Evolutionary conservation across 1,140 invertebrate genomes (phyloP), one percentile per base, ranked within the genome.

Genomic region (Neodiprion fabricii): DNA sequence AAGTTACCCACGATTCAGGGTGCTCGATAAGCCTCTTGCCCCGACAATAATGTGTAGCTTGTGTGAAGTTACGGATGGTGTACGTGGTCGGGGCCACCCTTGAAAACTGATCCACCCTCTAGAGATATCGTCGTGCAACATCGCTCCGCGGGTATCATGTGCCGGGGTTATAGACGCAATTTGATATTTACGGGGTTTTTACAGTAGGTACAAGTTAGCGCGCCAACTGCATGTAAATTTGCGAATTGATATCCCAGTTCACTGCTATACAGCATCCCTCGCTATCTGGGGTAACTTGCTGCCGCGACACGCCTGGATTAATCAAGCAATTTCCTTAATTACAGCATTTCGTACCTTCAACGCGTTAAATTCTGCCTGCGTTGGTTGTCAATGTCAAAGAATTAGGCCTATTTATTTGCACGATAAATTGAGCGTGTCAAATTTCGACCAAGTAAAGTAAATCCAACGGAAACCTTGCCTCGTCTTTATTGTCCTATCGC

Each of bases 291-390:
- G 53, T 61, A 8, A 12, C 53, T 61, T 61, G 11, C n/a, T 17
- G 9, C 53, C 5, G 9, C 53, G n/a, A 14, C 53, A 61, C 53
- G 53, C 11, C 53, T 17, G 53, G 53, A 61, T 61, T 61, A 61
- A 61, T 61, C 53, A 61, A 61, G 53, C 53, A 61, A 61, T 61
- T 61, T 61, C 53, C 53, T 17, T 61, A 61, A 61, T 61, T 61
- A 61, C 53, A 14, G 53, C n/a, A 9, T 40, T 40, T 40, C 53
- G 53, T 61, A 61, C n/a, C 11, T 40, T 40, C 28, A 40, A 40
- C 28, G 28, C 28, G 28, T 40, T 40, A 40, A 40, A 40, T 40
- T 40, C 2, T 4, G 28, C 28, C 2, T 40, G 28, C 28, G 28
- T 5, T 40, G 28, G 28, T 40, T 40, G 28, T 40, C 28, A 40